These are phyloP conservation scores for Orchestia grillus DNA, from an alignment of 1,140 invertebrate genomes.

Conservation along the genomic window DNA sequence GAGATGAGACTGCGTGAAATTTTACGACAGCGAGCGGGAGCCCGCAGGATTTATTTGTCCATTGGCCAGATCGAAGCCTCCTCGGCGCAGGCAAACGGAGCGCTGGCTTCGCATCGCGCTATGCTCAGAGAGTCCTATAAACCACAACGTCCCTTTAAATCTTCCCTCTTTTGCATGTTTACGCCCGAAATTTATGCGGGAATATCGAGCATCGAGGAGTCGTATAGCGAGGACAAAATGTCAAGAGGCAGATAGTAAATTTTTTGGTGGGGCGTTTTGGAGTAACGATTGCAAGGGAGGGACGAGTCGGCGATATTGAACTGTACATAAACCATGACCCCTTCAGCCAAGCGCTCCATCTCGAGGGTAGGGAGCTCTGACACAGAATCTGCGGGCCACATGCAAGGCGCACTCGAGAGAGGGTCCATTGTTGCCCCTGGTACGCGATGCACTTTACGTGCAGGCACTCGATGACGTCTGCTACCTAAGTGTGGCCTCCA, in stretches of 20 bases:
- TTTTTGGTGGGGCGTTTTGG: slow-evolving; percentile 42
- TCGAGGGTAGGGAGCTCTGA: neutral
- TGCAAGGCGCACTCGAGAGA: neutral
- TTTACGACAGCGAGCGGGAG: slow-evolving; percentile 3
- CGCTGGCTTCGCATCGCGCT: slow-evolving; percentile 9
- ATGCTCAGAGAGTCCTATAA: slow-evolving; percentile 50
- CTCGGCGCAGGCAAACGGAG: neutral
- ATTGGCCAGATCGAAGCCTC: slow-evolving; percentile 5
- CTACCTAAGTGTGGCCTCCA: neutral
- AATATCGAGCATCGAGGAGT: slow-evolving; percentile 54
- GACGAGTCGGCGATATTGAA: slow-evolving; percentile 43
- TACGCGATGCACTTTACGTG: neutral
- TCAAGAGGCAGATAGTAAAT: slow-evolving; percentile 56
- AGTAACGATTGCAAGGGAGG: slow-evolving; percentile 44
- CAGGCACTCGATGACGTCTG: neutral
- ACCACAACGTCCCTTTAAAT: slow-evolving; percentile 56
- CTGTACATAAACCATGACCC: slow-evolving; percentile 55
- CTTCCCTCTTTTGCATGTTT: slow-evolving; percentile 54
- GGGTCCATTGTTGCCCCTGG: neutral
- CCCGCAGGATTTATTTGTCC: slow-evolving; percentile 8
- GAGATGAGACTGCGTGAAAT: slow-evolving; percentile 28
- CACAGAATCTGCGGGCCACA: slow-evolving; percentile 32
- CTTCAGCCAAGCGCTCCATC: slow-evolving; percentile 51
- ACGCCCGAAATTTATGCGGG: slow-evolving; percentile 50
- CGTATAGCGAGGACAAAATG: slow-evolving; percentile 49